phyloP scores from a whole-genome alignment of 2,888 invertebrate species.

The Amiota minor region DNA sequence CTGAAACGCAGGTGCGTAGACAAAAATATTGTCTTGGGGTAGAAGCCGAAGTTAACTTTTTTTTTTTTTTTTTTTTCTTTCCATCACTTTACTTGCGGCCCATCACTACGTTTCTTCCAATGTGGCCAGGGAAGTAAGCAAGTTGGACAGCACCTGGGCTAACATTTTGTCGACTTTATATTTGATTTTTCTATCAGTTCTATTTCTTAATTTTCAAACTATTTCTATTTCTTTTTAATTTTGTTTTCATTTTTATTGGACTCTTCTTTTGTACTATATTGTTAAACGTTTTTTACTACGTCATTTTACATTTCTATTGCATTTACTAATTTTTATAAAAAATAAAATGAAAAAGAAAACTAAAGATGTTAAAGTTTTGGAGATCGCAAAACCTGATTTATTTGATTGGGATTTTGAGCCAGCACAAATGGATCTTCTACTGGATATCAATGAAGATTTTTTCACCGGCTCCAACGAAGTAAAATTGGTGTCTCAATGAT shows the following conservation, averaged over 20 bases:
- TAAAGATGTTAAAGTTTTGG: not conserved
- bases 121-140: too few species aligned
- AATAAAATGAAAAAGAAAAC: not conserved
- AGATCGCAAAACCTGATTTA: not conserved
- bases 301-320: slow-evolving; percentile 1
- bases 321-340: not conserved
- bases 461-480: slow-evolving; percentile 49
- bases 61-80: too few species aligned
- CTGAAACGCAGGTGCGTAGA: too few species aligned
- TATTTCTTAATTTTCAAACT: slow-evolving; percentile 8
- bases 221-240: not conserved
- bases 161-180: not conserved
- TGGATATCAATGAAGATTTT: slow-evolving; percentile 62
- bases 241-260: not conserved
- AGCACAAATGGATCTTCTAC: slow-evolving; percentile 59
- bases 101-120: too few species aligned
- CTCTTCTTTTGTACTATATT: slow-evolving; percentile 23
- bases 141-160: too few species aligned
- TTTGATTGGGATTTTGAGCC: slow-evolving; percentile 46
- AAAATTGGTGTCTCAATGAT: not conserved
- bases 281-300: slow-evolving; percentile 29
- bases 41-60: too few species aligned
- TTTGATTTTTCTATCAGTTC: slow-evolving; percentile 29
- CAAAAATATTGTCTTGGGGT: too few species aligned
- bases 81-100: too few species aligned